A percentile compares a stretch with the other conserved stretches of the same genome.
These are phyloP conservation scores for Petrocephalus microphthalmus DNA, from an alignment of 2,113 vertebrate genomes.

Conservation along the genomic window DNA sequence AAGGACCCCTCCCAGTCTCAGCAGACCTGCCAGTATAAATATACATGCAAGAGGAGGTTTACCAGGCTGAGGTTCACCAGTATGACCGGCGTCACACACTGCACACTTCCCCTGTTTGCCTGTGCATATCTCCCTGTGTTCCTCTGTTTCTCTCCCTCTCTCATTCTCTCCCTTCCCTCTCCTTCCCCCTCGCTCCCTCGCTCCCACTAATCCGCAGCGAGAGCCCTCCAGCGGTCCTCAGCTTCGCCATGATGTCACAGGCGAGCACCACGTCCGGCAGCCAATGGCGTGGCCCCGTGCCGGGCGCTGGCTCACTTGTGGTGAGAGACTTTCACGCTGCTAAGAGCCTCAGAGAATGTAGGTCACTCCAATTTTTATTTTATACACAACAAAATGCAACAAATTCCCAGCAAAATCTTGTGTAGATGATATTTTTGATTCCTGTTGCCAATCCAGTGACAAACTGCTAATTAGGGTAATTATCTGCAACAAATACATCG, in stretches of 20 bases:
- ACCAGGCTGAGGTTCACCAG: background rate
- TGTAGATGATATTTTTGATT: background rate
- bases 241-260: slow-evolving; percentile 39
- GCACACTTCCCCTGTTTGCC: background rate
- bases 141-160: background rate
- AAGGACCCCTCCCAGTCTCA: background rate
- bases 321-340: slow-evolving; percentile 39
- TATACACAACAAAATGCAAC: background rate
- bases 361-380: slow-evolving; percentile 21
- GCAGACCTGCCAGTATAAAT: background rate
- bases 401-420: background rate
- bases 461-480: background rate
- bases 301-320: slow-evolving; percentile 23
- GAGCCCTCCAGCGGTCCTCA: slow-evolving; percentile 9
- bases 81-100: background rate
- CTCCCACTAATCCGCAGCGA: slow-evolving; percentile 27
- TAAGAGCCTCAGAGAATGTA: slow-evolving; percentile 34
- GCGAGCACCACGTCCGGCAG: slow-evolving; percentile 39
- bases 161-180: slow-evolving; percentile 9
- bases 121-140: background rate
- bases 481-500: background rate
- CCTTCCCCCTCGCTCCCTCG: background rate
- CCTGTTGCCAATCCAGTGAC: background rate
- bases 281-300: slow-evolving; percentile 26
- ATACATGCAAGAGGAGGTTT: background rate